Conservation (phyloP, 2,113 vertebrate genomes). For the Charina bottae region DNA sequence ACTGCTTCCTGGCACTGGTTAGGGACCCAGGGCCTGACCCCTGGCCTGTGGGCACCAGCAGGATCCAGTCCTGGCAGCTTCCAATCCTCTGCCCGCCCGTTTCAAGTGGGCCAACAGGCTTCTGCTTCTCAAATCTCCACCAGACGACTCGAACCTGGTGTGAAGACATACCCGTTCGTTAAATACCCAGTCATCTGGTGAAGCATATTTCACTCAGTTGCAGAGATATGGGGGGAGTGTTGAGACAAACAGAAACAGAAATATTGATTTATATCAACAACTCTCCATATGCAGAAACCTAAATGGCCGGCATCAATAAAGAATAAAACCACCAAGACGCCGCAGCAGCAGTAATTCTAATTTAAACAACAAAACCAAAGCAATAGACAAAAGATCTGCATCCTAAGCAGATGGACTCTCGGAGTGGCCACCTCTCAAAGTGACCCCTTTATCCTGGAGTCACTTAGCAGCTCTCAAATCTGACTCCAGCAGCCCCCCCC, state of each 20-base stretch:
- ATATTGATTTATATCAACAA: background rate
- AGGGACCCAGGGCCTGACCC: background rate
- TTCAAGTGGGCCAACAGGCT: background rate
- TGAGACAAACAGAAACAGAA: background rate
- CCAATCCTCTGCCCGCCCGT: no score
- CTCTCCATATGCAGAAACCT: background rate
- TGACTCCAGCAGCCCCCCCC: background rate
- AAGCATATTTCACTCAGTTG: background rate
- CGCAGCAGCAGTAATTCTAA: background rate
- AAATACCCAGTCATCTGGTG: background rate
- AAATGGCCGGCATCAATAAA: background rate
- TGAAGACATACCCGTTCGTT: background rate
- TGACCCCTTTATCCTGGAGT: background rate
- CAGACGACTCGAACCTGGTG: background rate
- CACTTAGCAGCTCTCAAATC: background rate
- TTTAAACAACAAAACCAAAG: background rate
- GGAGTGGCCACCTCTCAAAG: background rate
- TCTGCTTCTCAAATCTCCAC: background rate
- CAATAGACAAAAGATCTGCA: background rate
- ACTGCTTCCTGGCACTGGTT: background rate
- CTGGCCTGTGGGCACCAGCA: background rate
- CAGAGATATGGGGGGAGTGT: background rate
- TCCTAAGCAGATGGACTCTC: no score
- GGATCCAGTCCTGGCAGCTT: background rate
- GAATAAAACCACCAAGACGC: background rate